Evolutionary conservation across 2,113 vertebrate species (phyloP).

Genomic region (Nyctibius bracteatus): DNA sequence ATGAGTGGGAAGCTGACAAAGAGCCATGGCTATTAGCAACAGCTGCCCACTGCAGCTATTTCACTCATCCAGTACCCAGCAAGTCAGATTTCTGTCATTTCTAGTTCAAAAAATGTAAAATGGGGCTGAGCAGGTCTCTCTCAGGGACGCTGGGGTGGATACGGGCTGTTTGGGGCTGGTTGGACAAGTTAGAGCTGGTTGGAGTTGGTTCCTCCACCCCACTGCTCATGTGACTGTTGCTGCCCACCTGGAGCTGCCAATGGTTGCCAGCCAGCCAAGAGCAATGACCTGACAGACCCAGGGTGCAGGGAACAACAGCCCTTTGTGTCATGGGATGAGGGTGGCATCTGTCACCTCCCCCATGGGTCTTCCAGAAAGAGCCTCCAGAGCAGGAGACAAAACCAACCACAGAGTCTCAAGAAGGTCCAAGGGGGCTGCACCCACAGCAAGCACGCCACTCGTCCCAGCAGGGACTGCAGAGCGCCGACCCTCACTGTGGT

Average conservation of each 20-base stretch:
- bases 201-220: neutral
- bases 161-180: neutral
- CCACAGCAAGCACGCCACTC: accelerated
- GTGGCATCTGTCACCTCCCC: neutral
- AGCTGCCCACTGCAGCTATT: neutral
- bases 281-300: neutral
- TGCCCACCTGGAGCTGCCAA: neutral
- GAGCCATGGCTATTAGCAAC: accelerated
- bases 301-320: neutral
- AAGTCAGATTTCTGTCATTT: neutral
- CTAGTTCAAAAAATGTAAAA: neutral
- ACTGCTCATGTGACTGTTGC: neutral
- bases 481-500: accelerated
- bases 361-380: neutral
- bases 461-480: neutral
- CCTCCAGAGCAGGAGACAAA: neutral
- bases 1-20: neutral
- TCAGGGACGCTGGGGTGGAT: neutral
- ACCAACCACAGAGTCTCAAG: neutral
- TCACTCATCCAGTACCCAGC: neutral
- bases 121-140: accelerated
- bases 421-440: neutral
- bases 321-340: accelerated
- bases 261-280: accelerated
- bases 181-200: neutral